Evolutionary conservation across 2,797 vertebrate species (phyloP).

Genomic region (Cossypha heuglini): DNA sequence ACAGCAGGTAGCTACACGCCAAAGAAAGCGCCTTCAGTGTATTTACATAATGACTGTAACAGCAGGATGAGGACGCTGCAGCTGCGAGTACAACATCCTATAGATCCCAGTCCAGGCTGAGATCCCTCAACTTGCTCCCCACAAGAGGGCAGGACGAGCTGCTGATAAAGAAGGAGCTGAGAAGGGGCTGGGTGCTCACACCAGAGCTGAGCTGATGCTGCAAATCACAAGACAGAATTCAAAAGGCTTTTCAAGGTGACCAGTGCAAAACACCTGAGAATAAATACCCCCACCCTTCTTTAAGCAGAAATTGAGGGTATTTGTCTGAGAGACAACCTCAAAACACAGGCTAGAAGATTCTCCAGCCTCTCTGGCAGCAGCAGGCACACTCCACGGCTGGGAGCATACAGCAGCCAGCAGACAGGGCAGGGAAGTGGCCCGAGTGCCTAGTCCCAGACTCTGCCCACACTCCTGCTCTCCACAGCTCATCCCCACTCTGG

Average conservation of each 20-base stretch:
- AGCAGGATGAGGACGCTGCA: neutral
- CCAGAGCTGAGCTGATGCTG: neutral
- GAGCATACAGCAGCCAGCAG: neutral
- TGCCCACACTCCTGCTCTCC: neutral
- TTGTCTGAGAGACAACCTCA: neutral
- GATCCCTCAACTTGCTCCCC: neutral
- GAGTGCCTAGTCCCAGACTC: rapidly evolving
- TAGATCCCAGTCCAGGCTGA: neutral
- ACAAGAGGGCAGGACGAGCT: conserved; percentile 22
- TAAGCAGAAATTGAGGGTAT: neutral
- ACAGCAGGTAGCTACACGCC: neutral
- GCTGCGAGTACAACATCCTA: neutral
- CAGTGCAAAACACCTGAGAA: neutral
- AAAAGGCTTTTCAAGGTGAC: neutral
- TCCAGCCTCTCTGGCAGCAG: neutral
- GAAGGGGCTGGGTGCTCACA: neutral
- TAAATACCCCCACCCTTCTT: neutral
- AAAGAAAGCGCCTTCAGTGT: neutral
- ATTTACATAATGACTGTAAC: neutral
- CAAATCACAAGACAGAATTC: neutral
- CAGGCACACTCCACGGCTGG: neutral
- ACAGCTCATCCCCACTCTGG: rapidly evolving
- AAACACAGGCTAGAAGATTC: neutral
- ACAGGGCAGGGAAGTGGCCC: neutral
- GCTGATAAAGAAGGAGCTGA: neutral